A percentile compares a stretch with the other conserved stretches of the same genome.
Conservation (phyloP, 1,140 invertebrate genomes). For the Ganaspis sp. region DNA sequence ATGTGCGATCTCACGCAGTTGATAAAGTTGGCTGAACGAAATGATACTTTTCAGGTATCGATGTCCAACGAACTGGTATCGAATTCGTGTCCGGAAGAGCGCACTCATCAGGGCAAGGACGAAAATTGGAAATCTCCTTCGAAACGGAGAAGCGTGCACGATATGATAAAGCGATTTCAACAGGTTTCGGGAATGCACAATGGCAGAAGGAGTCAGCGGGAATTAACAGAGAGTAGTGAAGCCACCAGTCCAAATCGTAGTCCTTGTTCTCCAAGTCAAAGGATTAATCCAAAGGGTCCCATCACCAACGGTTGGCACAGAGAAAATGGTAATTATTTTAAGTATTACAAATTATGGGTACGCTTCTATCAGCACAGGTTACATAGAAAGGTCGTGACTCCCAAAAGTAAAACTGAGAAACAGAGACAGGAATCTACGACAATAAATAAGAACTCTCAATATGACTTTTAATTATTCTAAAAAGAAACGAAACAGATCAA, state of each 20-base stretch:
- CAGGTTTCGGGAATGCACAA: slow-evolving; percentile 67
- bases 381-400: too few relatives aligned
- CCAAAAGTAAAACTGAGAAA: too few relatives aligned
- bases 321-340: slow-evolving; percentile 49
- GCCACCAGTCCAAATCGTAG: slow-evolving; percentile 58
- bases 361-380: too few relatives aligned
- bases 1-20: too few relatives aligned
- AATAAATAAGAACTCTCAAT: too few relatives aligned
- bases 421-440: too few relatives aligned
- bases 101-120: slow-evolving; percentile 51
- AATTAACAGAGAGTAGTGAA: slow-evolving; percentile 59
- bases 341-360: too few relatives aligned
- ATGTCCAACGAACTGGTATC: slow-evolving; percentile 53
- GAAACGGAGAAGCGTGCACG: slow-evolving; percentile 65
- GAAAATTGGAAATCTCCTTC: slow-evolving; percentile 58
- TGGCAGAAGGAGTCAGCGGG: slow-evolving; percentile 54
- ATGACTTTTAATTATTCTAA: too few relatives aligned
- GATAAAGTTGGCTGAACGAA: too few relatives aligned
- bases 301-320: slow-evolving; percentile 57
- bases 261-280: slow-evolving; percentile 61
- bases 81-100: slow-evolving; percentile 51
- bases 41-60: slow-evolving; percentile 24
- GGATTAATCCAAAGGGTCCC: slow-evolving; percentile 60
- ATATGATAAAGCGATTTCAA: slow-evolving; percentile 70
- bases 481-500: too few relatives aligned